phyloP scores from a whole-genome alignment of 2,888 invertebrate species.

The Blastobasis adustella region DNA sequence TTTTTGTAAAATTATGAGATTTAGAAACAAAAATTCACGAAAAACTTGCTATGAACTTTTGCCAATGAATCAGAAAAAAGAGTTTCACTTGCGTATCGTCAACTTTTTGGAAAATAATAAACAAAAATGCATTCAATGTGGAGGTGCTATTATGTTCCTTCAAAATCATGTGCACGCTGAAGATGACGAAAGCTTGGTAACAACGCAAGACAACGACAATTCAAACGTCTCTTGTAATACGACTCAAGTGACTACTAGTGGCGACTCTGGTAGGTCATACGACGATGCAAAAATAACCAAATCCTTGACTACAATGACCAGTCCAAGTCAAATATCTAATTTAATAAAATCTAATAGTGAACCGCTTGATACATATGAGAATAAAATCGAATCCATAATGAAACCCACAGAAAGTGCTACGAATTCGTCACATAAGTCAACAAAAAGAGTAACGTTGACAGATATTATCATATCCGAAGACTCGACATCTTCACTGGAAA shows the following conservation, averaged over 20 bases:
- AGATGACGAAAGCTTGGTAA: background rate
- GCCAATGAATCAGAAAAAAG: conserved; percentile 69
- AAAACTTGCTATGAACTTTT: conserved; percentile 71
- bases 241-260: too few species aligned
- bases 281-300: conserved; percentile 8
- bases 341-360: too few species aligned
- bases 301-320: conserved; percentile 16
- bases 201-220: background rate
- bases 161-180: conserved; percentile 30
- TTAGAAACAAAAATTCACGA: conserved; percentile 65
- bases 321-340: conserved; percentile 9
- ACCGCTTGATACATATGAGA: background rate
- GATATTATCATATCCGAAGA: too few species aligned
- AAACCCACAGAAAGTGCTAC: background rate
- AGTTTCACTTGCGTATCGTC: conserved; percentile 69
- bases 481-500: conserved; percentile 22
- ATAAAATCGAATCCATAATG: conserved; percentile 17
- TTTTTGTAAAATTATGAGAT: conserved; percentile 74
- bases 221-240: background rate
- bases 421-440: conserved; percentile 17
- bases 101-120: conserved; percentile 64
- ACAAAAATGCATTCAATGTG: conserved; percentile 68
- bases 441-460: conserved; percentile 49
- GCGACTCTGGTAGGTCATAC: background rate
- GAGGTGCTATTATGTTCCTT: conserved; percentile 45